Conservation (phyloP, 2,113 vertebrate species). For the Cavia porcellus region DNA sequence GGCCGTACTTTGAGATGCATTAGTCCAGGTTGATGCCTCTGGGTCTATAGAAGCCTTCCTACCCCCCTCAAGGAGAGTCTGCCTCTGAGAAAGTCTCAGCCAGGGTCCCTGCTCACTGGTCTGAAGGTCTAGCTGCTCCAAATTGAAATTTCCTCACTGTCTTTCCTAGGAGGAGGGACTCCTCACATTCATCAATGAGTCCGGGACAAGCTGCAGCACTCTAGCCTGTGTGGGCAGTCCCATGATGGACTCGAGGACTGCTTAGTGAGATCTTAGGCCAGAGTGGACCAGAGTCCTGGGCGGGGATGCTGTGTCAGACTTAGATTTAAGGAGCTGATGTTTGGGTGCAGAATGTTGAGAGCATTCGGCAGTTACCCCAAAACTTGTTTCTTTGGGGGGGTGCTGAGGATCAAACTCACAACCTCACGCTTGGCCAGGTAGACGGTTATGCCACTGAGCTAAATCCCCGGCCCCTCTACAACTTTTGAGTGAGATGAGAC, state of each 20-base stretch:
- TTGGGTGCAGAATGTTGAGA: not conserved
- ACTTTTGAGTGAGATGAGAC: not conserved
- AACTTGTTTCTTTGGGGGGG: too few species aligned
- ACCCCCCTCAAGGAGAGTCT: not conserved
- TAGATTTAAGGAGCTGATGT: not conserved
- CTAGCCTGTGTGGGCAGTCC: not conserved
- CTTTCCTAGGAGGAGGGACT: not conserved
- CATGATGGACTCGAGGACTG: not conserved
- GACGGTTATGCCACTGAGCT: too few species aligned
- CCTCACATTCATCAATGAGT: not conserved
- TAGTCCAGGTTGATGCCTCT: not conserved
- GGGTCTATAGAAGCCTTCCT: not conserved
- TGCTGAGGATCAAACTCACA: too few species aligned
- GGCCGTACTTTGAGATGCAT: not conserved
- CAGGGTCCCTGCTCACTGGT: not conserved
- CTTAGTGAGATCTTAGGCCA: not conserved
- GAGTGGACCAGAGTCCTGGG: not conserved
- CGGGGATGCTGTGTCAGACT: not conserved
- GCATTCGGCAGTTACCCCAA: not conserved
- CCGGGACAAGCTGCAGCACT: not conserved
- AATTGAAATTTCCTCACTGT: not conserved
- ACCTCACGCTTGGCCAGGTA: too few species aligned
- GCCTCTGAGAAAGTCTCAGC: not conserved
- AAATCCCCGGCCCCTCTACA: too few species aligned
- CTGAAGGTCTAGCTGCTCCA: not conserved